Evolutionary conservation across 2,888 invertebrate species (phyloP), one percentile per base, ranked within the genome.

Genomic region (Teleogryllus oceanicus): DNA sequence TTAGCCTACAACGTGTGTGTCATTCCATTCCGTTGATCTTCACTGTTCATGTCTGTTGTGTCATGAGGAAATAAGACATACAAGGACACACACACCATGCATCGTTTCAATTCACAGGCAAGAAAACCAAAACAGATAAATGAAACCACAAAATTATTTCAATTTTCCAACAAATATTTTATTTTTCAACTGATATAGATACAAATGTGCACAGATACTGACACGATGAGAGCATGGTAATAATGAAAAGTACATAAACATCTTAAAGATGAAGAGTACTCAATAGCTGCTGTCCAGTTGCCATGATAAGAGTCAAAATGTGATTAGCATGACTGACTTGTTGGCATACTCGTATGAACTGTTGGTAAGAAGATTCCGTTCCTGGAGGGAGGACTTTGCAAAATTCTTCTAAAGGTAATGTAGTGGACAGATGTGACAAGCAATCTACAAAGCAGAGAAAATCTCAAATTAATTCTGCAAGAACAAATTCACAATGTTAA

Each of bases 281-380:
- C 5, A 83, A 80, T 37, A 91, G 85, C 84, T 91, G 91, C 81
- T 90, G 89, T 76, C 91, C 91, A 50, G 91, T 91, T 11, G 90
- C 89, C 83, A 90, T 89, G 77, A 91, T 90, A 86, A 91, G 89
- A 75, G 90, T 89, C 82, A 89, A 88, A 79, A 91, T 87, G 81
- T 91, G 90, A 84, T 91, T 90, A 37, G 91, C 91, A 80, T 91
- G 90, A 84, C 90, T 90, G 74, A 90, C 90, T 81, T 90, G 89
- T 80, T 90, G 90, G 76, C 89, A 89, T 62, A 88, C 87, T 74
- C 86, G 85, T n/a, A 89, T 85, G 83, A 88, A 89, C 8, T 85
- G 85, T 82, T 86, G 85, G 80, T 86, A 86, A 51, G 85, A 83
- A 77, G 84, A 84, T 77, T 85, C 84, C 50, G 83, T 83, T 76